Base-by-base conservation (phyloP, 2,797 vertebrate genomes). In the Ctenosaura bakeri region DNA sequence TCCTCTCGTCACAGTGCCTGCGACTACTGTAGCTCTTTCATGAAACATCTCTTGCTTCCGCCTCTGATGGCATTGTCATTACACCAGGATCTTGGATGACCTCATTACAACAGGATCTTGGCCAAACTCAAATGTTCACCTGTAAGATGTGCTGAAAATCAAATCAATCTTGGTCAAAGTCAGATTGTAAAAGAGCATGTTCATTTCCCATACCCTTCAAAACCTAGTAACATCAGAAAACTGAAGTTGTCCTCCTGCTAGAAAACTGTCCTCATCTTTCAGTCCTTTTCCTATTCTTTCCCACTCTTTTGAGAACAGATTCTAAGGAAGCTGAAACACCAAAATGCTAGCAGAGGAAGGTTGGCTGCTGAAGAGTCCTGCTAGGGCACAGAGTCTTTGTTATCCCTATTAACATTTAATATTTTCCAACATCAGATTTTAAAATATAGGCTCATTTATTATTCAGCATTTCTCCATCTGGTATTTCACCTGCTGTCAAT, bases 401-500 rank as follows among this genome's bases (percentile, higher is more conserved):
- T 94, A 95, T 92, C 90, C 90, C 93, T 86, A 94, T 95, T 96
- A 96, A 92, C 93, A 93, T 96, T 96, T 95, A 95, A 94, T 80
- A 46, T 94, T 96, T 95, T 89, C 88, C 74, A 88, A 87, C 89
- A 93, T 95, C 91, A 82, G 95, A 94, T 94, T 96, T 94, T 94
- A 93, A 96, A 95, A 95, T 95, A 94, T 91, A 92, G 92, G 71
- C 89, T 95, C 89, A 93, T 96, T 95, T 95, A 95, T 96, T 96
- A 95, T 96, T 96, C 96, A 97, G 93, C 91, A 87, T 94, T 86
- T 94, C 94, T 88, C 88, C 3, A 35, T 94, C 94, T 96, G 93
- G 85, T 96, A 96, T 97, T 97, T 97, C 91, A 95, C 93, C 93
- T 95, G 92, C 95, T 97, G 96, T 94, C 94, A 95, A 85, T 88